Evolutionary conservation across 2,113 vertebrate genomes (phyloP).

Genomic region (Cavia porcellus): DNA sequence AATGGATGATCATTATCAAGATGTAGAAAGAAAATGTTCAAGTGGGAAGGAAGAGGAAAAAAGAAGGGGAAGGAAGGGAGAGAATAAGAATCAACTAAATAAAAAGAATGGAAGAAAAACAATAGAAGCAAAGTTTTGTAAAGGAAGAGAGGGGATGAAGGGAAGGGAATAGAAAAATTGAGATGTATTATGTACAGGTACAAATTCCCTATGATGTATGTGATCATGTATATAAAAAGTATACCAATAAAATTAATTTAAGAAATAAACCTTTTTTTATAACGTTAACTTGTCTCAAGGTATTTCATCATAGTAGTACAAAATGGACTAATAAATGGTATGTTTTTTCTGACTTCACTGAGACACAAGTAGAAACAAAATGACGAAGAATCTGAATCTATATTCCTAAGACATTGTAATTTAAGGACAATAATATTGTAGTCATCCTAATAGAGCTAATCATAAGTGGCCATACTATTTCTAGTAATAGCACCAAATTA

Average conservation of each 20-base stretch:
- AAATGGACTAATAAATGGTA: background rate
- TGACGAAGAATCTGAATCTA: background rate
- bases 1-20: background rate
- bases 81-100: background rate
- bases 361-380: background rate
- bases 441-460: background rate
- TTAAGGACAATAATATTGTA: background rate
- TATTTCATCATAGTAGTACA: background rate
- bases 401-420: background rate
- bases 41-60: background rate
- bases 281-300: background rate
- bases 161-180: background rate
- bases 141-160: background rate
- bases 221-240: background rate
- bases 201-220: background rate
- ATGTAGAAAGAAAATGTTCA: background rate
- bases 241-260: background rate
- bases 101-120: background rate
- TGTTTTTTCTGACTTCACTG: background rate
- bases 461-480: background rate
- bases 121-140: background rate
- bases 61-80: background rate
- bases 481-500: background rate
- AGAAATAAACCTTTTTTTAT: background rate
- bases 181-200: background rate